These are phyloP conservation scores for Sebastiscus albofasciatus DNA, from an alignment of 2,797 vertebrate genomes.

Conservation along the genomic window DNA sequence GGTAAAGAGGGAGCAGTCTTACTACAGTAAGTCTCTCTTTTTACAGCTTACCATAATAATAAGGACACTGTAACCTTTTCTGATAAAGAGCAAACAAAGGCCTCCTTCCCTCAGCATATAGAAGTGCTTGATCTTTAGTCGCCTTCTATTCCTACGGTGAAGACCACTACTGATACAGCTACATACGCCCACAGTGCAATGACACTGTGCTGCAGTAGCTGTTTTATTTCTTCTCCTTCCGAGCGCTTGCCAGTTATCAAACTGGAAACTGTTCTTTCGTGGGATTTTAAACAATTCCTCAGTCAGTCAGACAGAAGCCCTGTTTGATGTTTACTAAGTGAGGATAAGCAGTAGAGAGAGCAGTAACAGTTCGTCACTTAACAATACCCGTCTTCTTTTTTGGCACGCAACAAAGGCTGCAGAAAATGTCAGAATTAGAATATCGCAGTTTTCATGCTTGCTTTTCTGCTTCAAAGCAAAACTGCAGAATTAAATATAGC, in stretches of 20 bases:
- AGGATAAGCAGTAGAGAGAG: conserved; percentile 45
- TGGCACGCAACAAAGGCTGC: conserved; percentile 40
- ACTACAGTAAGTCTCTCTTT: conserved; percentile 49
- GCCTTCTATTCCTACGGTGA: conserved; percentile 39
- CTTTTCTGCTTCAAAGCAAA: conserved; percentile 58
- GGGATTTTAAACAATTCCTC: conserved; percentile 35
- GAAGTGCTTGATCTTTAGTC: conserved; percentile 53
- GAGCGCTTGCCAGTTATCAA: conserved; percentile 32
- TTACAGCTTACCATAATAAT: conserved; percentile 78
- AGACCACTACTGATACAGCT: conserved; percentile 5
- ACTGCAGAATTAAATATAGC: conserved; percentile 45
- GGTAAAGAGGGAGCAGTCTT: conserved; percentile 27
- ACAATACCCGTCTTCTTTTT: conserved; percentile 43
- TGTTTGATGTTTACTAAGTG: conserved; percentile 54
- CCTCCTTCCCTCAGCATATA: conserved; percentile 26
- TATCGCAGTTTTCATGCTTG: conserved; percentile 42
- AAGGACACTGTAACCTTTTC: conserved; percentile 77
- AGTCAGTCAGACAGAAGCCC: conserved; percentile 31
- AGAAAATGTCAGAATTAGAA: conserved; percentile 76
- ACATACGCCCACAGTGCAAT: conserved; percentile 6
- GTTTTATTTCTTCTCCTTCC: conserved; percentile 3
- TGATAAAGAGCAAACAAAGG: conserved; percentile 61
- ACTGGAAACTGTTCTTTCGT: conserved; percentile 29
- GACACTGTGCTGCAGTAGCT: neutral
- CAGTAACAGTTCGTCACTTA: conserved; percentile 38